Evolutionary conservation across 1,140 invertebrate genomes (phyloP).

Genomic region (Ceratoteleas bidentatus): DNA sequence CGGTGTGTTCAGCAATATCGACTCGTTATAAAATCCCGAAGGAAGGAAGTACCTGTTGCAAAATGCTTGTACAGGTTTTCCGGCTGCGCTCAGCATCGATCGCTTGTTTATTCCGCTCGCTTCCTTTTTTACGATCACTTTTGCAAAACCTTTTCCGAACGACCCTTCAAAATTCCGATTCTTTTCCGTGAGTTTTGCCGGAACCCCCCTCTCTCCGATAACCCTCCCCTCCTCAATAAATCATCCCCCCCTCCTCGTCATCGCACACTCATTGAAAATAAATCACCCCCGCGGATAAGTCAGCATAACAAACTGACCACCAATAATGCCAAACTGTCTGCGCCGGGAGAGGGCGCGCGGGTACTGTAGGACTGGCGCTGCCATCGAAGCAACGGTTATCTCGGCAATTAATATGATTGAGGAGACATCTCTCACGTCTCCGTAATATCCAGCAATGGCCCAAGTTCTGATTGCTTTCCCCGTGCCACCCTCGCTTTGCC

Average conservation of each 20-base stretch:
- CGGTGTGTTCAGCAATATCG: slow-evolving; percentile 64
- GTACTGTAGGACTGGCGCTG: slow-evolving; percentile 14
- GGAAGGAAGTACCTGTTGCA: slow-evolving; percentile 62
- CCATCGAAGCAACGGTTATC: slow-evolving; percentile 79
- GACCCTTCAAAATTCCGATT: too few relatives aligned
- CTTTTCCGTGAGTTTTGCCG: too few relatives aligned
- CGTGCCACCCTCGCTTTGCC: slow-evolving; percentile 70
- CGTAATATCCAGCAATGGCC: slow-evolving; percentile 81
- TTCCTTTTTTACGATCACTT: not conserved
- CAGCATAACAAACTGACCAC: slow-evolving; percentile 56
- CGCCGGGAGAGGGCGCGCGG: slow-evolving; percentile 6
- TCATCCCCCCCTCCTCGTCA: slow-evolving; percentile 32
- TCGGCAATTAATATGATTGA: slow-evolving; percentile 81
- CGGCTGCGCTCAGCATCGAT: slow-evolving; percentile 17
- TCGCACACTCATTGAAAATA: slow-evolving; percentile 37
- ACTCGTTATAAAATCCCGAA: slow-evolving; percentile 67
- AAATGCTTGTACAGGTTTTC: slow-evolving; percentile 60
- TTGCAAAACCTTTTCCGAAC: not conserved
- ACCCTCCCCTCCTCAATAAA: slow-evolving; percentile 5
- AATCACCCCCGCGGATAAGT: slow-evolving; percentile 46
- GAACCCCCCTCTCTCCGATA: too few relatives aligned
- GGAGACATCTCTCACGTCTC: slow-evolving; percentile 81
- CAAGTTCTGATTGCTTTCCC: slow-evolving; percentile 82
- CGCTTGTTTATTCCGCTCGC: slow-evolving; percentile 21
- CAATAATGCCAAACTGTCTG: slow-evolving; percentile 58